Evolutionary conservation across 1,140 invertebrate species (phyloP).

Genomic region (Globodera rostochiensis): DNA sequence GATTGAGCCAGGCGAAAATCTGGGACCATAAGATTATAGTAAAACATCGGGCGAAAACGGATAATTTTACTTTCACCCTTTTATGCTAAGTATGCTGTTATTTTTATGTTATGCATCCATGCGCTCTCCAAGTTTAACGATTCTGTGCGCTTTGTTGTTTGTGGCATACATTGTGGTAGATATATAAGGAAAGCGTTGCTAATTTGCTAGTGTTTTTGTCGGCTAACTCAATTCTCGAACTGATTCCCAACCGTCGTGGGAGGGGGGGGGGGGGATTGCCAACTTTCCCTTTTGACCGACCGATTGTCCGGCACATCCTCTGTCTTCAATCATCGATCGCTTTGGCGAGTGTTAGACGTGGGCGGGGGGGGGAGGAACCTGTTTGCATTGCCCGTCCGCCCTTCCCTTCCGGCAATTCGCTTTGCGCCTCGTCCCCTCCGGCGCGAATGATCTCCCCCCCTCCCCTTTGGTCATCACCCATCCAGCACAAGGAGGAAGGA

Average conservation of each 20-base stretch:
- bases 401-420: not conserved
- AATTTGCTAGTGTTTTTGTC: not conserved
- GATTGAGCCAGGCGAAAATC: not conserved
- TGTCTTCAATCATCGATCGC: too few species aligned
- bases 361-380: not conserved
- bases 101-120: not conserved
- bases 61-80: not conserved
- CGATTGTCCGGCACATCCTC: too few species aligned
- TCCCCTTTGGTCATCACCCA: too few species aligned
- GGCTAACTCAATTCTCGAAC: too few species aligned
- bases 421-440: not conserved
- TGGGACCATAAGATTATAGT: too few species aligned
- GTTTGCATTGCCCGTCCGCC: not conserved
- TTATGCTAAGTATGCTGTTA: not conserved
- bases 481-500: too few species aligned
- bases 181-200: not conserved
- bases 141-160: slow-evolving; percentile 12
- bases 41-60: not conserved
- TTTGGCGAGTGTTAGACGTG: not conserved
- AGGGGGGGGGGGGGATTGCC: too few species aligned
- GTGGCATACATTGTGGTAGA: not conserved
- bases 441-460: not conserved
- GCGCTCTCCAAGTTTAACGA: not conserved
- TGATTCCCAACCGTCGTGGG: too few species aligned
- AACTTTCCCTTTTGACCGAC: too few species aligned